These are phyloP conservation scores for Agrochola macilenta DNA, from an alignment of 2,888 invertebrate species.

Conservation along the genomic window DNA sequence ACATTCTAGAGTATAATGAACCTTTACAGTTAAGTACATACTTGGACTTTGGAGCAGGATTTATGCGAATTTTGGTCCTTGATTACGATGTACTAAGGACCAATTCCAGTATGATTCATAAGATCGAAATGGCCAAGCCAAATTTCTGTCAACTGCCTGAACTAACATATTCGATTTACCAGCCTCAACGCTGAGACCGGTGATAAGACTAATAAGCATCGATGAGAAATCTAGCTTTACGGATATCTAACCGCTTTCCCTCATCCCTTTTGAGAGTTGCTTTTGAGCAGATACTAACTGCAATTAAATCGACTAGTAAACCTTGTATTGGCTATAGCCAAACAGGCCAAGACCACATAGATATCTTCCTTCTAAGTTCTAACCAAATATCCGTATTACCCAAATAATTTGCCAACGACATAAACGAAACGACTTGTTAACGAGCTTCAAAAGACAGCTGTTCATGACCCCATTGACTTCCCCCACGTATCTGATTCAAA, in stretches of 20 bases:
- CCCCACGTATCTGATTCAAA: background rate
- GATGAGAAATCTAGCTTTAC: background rate
- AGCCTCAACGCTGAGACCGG: no score
- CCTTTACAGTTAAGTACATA: slow-evolving; percentile 1
- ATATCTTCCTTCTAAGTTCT: background rate
- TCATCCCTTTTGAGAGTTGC: background rate
- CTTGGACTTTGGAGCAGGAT: slow-evolving; percentile 16
- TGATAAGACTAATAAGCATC: background rate
- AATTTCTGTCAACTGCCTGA: background rate
- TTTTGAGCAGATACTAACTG: background rate
- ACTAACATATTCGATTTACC: background rate
- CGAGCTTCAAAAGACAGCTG: background rate
- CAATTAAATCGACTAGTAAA: background rate
- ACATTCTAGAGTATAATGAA: slow-evolving; percentile 42
- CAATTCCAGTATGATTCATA: background rate
- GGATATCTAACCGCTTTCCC: slow-evolving; percentile 18
- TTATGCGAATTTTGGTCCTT: background rate
- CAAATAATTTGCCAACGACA: background rate
- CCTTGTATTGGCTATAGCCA: no score
- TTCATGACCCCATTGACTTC: slow-evolving; percentile 4
- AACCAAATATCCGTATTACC: no score
- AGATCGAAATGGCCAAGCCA: background rate
- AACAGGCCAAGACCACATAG: background rate
- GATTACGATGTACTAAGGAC: background rate
- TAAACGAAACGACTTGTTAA: background rate